Conservation (phyloP, 92 coral and sea anemone genomes). For the Heliopora coerulea region DNA sequence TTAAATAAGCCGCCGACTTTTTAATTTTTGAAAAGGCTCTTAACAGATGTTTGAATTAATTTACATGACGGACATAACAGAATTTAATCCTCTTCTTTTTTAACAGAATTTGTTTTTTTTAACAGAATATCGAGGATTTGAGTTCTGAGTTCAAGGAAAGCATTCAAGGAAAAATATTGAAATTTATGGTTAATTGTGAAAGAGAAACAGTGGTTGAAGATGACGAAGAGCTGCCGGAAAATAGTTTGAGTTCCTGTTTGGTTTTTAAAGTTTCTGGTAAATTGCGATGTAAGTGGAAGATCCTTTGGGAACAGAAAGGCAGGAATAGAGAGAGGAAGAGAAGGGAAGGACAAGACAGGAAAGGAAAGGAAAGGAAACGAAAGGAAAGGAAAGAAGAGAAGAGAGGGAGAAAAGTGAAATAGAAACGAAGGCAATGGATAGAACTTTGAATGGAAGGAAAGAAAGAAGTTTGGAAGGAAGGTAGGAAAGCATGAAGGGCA, state of each 20-base stretch:
- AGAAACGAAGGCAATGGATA: neutral
- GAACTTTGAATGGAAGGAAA: too few relatives aligned
- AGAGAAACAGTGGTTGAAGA: conserved; percentile 14
- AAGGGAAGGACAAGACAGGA: neutral
- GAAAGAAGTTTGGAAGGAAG: neutral
- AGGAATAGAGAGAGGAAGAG: neutral
- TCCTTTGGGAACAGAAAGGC: neutral
- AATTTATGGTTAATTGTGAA: conserved; percentile 15
- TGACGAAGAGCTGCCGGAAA: conserved; percentile 1
- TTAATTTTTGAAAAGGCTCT: too few relatives aligned
- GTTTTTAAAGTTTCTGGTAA: conserved; percentile 26
- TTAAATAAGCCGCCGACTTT: too few relatives aligned
- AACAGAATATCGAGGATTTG: conserved; percentile 7
- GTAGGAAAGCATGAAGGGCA: neutral
- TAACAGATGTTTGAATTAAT: too few relatives aligned
- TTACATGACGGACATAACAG: too few relatives aligned
- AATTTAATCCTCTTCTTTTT: too few relatives aligned
- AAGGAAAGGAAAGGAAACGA: neutral
- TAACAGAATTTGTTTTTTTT: too few relatives aligned
- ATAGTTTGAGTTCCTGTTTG: conserved; percentile 8
- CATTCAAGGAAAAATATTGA: conserved; percentile 25
- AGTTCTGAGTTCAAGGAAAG: neutral
- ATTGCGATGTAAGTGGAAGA: conserved; percentile 3
- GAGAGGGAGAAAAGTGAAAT: neutral
- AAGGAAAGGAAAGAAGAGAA: neutral